phyloP scores from a whole-genome alignment of 2,797 vertebrate genomes.

The Semaprochilodus insignis region DNA sequence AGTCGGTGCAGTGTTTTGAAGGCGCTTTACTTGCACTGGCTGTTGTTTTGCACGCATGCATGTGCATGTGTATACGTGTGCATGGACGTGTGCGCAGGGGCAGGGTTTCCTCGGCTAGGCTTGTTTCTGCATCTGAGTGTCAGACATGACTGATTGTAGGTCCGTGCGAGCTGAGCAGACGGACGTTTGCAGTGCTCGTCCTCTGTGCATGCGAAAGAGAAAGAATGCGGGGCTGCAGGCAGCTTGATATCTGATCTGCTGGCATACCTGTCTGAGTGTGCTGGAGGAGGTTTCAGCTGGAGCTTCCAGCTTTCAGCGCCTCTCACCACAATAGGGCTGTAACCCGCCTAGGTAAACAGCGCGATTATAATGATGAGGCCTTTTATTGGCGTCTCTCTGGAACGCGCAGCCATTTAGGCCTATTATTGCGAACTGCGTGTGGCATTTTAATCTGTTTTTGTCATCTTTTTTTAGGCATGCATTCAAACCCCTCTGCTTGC shows the following conservation, averaged over 20 bases:
- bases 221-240: slow-evolving; percentile 26
- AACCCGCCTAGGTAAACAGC: slow-evolving; percentile 21
- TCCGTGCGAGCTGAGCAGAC: slow-evolving; percentile 29
- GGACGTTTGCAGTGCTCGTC: too few species aligned
- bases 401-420: not conserved
- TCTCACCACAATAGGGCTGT: slow-evolving; percentile 24
- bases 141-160: slow-evolving; percentile 48
- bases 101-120: not conserved
- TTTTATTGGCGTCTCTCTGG: slow-evolving; percentile 13
- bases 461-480: not conserved
- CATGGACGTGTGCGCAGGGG: not conserved
- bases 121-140: slow-evolving; percentile 16
- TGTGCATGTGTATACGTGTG: slow-evolving; percentile 17
- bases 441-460: not conserved
- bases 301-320: slow-evolving; percentile 5
- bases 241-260: slow-evolving; percentile 46
- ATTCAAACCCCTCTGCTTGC: not conserved
- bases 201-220: not conserved
- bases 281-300: not conserved
- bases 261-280: slow-evolving; percentile 25
- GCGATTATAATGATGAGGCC: slow-evolving; percentile 26
- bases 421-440: slow-evolving; percentile 5
- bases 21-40: not conserved
- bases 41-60: not conserved
- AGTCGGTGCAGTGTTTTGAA: not conserved